Base-by-base conservation (phyloP, 2,113 vertebrate species). In the Ochotona princeps region DNA sequence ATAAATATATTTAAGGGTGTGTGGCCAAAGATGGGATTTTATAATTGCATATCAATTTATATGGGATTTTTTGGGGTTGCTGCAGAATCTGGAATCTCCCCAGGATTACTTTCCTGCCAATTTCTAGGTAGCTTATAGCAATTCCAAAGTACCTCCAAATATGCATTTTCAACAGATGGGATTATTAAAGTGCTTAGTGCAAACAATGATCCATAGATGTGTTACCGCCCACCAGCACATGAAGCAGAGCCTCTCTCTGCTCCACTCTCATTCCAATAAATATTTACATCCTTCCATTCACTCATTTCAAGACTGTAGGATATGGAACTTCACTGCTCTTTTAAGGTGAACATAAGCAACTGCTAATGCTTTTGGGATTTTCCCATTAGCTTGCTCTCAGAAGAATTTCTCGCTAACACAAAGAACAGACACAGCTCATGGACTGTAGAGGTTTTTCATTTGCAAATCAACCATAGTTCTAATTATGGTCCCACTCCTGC, bases 21-120 rank as follows among this genome's bases (percentile, higher is more conserved):
- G 11, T 66, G 81, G 82, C 70, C 82, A 76, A 87, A 67, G 47
- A 92, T 28, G 26, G 79, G 76, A 63, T 90, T 89, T 92, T 92
- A 76, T 95, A 94, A 94, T 94, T 93, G 93, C 78, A 65, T 92
- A 96, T 95, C 86, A 91, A 97, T 93, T 94, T 91, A 87, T 82
- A 87, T 63, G 75, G 47, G 74, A 87, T 95, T 96, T 94, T 79
- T 92, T 66, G 12, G 65, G 38, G 91, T 15, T 63, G 47, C 57
- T 51, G 72, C 90, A 72, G 93, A 92, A 61, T 35, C 85, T 94
- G 88, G 96, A 75, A 60, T 74, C 84, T 61, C 65, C 92, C 87
- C 95, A 95, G 81, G 57, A 91, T 79, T 51, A 78, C 32, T 47
- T 89, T 10, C 82, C 85, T 92, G 95, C 95, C 97, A 94, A 93